Evolutionary conservation across 1,140 invertebrate genomes (phyloP).

Genomic region (Drosophila eugracilis): DNA sequence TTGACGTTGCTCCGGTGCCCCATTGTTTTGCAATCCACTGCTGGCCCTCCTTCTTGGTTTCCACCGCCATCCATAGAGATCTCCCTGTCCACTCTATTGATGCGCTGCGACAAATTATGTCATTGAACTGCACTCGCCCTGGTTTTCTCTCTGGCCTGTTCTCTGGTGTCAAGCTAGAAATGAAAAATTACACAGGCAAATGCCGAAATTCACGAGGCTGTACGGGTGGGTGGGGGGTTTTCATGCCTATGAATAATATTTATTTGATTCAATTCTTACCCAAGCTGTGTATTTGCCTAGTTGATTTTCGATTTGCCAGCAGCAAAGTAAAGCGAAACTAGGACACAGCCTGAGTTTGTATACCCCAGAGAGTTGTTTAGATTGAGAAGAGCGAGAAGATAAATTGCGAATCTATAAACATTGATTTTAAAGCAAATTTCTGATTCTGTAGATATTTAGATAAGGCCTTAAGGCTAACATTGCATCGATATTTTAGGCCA

Average conservation of each 20-base stretch:
- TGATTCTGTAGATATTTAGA: neutral
- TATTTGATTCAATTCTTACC: slow-evolving; percentile 61
- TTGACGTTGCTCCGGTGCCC: slow-evolving; percentile 48
- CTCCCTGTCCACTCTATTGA: slow-evolving; percentile 64
- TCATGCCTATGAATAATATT: slow-evolving; percentile 68
- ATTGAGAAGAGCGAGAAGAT: slow-evolving; percentile 29
- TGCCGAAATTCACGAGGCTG: slow-evolving; percentile 50
- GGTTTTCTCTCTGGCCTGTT: slow-evolving; percentile 30
- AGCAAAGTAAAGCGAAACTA: slow-evolving; percentile 9
- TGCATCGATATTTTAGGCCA: neutral
- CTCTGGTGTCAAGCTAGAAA: slow-evolving; percentile 47
- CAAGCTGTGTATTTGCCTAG: slow-evolving; percentile 50
- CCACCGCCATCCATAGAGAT: too few relatives aligned
- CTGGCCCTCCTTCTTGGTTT: slow-evolving; percentile 9
- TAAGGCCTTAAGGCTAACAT: slow-evolving; percentile 2
- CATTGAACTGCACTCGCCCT: slow-evolving; percentile 72
- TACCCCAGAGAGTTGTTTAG: slow-evolving; percentile 28
- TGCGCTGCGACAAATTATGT: slow-evolving; percentile 80
- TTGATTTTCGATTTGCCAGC: slow-evolving; percentile 61
- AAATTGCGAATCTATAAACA: slow-evolving; percentile 38
- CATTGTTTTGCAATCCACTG: slow-evolving; percentile 57
- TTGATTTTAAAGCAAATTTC: slow-evolving; percentile 13
- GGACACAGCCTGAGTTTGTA: slow-evolving; percentile 18
- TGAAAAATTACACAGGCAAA: slow-evolving; percentile 64
- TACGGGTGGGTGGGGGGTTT: slow-evolving; percentile 17